A percentile compares a stretch with the other conserved stretches of the same genome.
These are phyloP conservation scores for Dipodomys spectabilis DNA, from an alignment of 2,113 vertebrate species.

Conservation along the genomic window DNA sequence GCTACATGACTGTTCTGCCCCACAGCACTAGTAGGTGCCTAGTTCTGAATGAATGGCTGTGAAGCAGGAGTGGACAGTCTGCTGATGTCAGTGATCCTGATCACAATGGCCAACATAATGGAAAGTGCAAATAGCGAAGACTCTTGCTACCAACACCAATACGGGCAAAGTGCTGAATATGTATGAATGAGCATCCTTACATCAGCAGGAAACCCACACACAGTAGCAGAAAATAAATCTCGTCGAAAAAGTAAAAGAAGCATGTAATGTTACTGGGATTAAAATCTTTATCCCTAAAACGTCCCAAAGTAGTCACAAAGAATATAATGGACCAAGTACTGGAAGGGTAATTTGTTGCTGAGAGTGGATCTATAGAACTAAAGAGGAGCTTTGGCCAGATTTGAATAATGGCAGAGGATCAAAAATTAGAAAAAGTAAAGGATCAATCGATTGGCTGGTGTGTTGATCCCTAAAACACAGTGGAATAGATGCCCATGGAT, in stretches of 20 bases:
- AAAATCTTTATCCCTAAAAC: conserved; percentile 71
- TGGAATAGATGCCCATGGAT: background rate
- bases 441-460: background rate
- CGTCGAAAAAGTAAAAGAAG: conserved; percentile 67
- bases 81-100: conserved; percentile 56
- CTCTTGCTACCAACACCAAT: conserved; percentile 43
- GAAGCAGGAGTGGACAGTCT: conserved; percentile 8
- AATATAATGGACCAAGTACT: conserved; percentile 45
- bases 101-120: conserved; percentile 48
- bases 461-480: conserved; percentile 8
- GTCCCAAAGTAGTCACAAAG: conserved; percentile 70
- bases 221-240: conserved; percentile 77
- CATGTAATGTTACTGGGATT: conserved; percentile 69
- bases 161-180: conserved; percentile 72
- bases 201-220: conserved; percentile 73
- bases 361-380: conserved; percentile 56
- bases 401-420: conserved; percentile 59
- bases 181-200: conserved; percentile 58
- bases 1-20: background rate
- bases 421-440: conserved; percentile 45
- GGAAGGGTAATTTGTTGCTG: conserved; percentile 58
- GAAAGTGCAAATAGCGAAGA: conserved; percentile 53
- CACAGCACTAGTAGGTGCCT: background rate
- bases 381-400: conserved; percentile 45
- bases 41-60: conserved; percentile 39